Evolutionary conservation across 1,140 invertebrate species (phyloP).

Genomic region (Ceratoteleas bidentatus): DNA sequence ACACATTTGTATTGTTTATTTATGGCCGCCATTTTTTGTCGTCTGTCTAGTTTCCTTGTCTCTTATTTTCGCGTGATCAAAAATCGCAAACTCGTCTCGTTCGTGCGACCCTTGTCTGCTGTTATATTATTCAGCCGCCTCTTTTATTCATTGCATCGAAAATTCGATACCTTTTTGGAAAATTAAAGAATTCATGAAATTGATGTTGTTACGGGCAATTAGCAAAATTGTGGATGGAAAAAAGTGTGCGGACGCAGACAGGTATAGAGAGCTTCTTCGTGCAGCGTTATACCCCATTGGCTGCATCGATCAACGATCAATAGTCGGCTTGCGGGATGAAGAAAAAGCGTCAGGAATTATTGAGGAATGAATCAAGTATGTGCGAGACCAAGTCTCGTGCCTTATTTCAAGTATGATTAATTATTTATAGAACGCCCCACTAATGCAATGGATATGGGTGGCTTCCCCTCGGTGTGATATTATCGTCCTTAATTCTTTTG

Average conservation of each 20-base stretch:
- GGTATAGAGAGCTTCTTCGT: too few relatives aligned
- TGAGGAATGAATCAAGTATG: slow-evolving; percentile 51
- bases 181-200: too few relatives aligned
- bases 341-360: slow-evolving; percentile 48
- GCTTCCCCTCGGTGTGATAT: slow-evolving; percentile 61
- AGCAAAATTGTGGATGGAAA: too few relatives aligned
- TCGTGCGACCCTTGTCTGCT: too few relatives aligned
- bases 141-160: too few relatives aligned
- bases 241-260: too few relatives aligned
- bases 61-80: neutral
- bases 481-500: slow-evolving; percentile 69
- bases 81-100: too few relatives aligned
- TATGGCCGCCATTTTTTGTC: slow-evolving; percentile 12
- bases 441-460: slow-evolving; percentile 63
- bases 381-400: slow-evolving; percentile 46
- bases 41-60: neutral
- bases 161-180: too few relatives aligned
- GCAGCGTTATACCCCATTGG: neutral
- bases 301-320: slow-evolving; percentile 56
- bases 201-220: too few relatives aligned
- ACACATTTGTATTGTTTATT: slow-evolving; percentile 31
- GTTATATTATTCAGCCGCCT: too few relatives aligned
- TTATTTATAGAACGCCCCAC: slow-evolving; percentile 72
- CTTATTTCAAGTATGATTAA: slow-evolving; percentile 77
- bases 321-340: slow-evolving; percentile 23